Percentiles rank a stretch among this genome's conserved stretches.
These are phyloP conservation scores for Momotus momota DNA, from an alignment of 2,797 vertebrate genomes.

Conservation along the genomic window DNA sequence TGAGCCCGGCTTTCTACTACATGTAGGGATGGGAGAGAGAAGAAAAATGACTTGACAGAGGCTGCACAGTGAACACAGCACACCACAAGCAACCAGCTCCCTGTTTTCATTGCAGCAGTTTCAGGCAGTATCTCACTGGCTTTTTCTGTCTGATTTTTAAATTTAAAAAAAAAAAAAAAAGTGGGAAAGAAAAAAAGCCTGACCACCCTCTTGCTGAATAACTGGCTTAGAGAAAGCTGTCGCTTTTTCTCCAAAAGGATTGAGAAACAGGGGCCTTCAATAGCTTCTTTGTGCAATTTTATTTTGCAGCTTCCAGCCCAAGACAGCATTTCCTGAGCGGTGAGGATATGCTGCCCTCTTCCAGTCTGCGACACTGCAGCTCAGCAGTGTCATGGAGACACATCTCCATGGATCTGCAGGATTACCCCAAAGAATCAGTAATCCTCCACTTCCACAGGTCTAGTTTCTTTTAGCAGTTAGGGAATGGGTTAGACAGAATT, in stretches of 20 bases:
- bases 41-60: background rate
- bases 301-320: constrained; percentile 44
- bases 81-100: background rate
- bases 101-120: background rate
- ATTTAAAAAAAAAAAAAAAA: background rate
- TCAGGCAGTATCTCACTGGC: background rate
- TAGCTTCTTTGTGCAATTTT: constrained; percentile 56
- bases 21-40: background rate
- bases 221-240: constrained; percentile 40
- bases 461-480: background rate
- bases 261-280: constrained; percentile 49
- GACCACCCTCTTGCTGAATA: constrained; percentile 41
- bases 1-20: background rate
- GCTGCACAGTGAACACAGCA: background rate
- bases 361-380: constrained; percentile 6
- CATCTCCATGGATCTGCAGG: background rate
- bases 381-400: background rate
- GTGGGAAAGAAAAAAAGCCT: background rate
- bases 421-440: background rate
- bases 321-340: constrained; percentile 42
- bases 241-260: background rate
- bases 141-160: constrained; percentile 27
- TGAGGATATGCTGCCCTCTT: constrained; percentile 69
- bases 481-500: background rate
- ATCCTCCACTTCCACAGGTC: background rate